phyloP scores from a whole-genome alignment of 2,113 vertebrate genomes.

The Xiphias gladius region DNA sequence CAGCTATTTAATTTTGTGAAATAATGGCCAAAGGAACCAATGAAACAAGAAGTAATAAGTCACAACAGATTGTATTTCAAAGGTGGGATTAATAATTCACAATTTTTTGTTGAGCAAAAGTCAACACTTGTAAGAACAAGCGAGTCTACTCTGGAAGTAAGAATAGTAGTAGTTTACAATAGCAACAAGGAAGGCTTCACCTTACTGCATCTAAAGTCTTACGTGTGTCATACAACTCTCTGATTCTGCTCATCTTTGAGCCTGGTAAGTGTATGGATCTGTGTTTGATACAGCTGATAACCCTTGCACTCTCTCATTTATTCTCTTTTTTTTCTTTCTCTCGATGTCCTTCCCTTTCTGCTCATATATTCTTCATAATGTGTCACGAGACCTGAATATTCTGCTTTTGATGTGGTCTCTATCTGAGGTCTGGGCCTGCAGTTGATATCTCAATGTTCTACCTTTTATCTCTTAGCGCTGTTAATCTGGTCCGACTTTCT shows the following conservation, averaged over 20 bases:
- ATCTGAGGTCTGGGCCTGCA: constrained; percentile 65
- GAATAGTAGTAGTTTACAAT: background rate
- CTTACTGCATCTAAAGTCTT: background rate
- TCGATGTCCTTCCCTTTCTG: constrained; percentile 45
- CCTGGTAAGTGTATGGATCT: constrained; percentile 69
- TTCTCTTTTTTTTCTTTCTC: constrained; percentile 61
- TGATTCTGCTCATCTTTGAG: constrained; percentile 44
- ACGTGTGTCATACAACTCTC: constrained; percentile 18
- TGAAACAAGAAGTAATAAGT: background rate
- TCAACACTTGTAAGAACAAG: background rate
- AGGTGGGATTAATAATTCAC: constrained; percentile 1
- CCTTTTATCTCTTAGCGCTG: constrained; percentile 67
- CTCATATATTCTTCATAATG: constrained; percentile 69
- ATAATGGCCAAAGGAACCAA: background rate
- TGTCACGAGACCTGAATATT: constrained; percentile 75
- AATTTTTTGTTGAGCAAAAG: background rate
- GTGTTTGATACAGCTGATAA: constrained; percentile 62
- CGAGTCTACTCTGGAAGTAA: background rate
- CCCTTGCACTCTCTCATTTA: constrained; percentile 56
- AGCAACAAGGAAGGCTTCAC: background rate
- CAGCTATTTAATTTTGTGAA: background rate
- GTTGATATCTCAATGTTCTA: constrained; percentile 72
- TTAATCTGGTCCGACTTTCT: constrained; percentile 72
- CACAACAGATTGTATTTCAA: background rate
- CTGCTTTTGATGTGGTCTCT: constrained; percentile 74